Evolutionary conservation across 2,113 vertebrate genomes (phyloP).

Genomic region (Phoenicopterus ruber): DNA sequence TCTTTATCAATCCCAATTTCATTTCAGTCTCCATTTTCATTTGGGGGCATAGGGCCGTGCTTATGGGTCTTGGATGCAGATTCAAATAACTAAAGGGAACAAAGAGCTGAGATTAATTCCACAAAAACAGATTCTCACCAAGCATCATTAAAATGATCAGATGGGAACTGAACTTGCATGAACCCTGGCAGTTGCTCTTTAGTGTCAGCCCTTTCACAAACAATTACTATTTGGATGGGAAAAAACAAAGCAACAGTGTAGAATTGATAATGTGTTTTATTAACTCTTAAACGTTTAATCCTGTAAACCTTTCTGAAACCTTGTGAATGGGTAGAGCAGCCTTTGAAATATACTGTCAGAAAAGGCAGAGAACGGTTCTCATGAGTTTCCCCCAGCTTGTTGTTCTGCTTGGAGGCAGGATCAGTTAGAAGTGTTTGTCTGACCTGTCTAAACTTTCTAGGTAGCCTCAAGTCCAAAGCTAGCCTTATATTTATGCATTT

Average conservation of each 20-base stretch:
- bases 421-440: background rate
- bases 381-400: background rate
- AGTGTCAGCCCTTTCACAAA: conserved; percentile 36
- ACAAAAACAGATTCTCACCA: conserved; percentile 23
- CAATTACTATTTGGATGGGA: background rate
- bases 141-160: conserved; percentile 32
- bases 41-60: background rate
- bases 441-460: conserved; percentile 16
- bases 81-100: background rate
- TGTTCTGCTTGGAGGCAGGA: conserved; percentile 35
- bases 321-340: background rate
- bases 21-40: background rate
- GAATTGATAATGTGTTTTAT: conserved; percentile 34
- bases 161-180: conserved; percentile 23
- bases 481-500: background rate
- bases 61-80: background rate
- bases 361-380: background rate
- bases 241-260: background rate
- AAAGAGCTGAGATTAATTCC: conserved; percentile 9
- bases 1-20: background rate
- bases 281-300: conserved; percentile 26
- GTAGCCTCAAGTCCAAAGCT: conserved; percentile 28
- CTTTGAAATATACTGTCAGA: background rate
- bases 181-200: conserved; percentile 21
- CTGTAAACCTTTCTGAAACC: background rate